Conservation (phyloP, 2,113 vertebrate species). For the Apus apus region DNA sequence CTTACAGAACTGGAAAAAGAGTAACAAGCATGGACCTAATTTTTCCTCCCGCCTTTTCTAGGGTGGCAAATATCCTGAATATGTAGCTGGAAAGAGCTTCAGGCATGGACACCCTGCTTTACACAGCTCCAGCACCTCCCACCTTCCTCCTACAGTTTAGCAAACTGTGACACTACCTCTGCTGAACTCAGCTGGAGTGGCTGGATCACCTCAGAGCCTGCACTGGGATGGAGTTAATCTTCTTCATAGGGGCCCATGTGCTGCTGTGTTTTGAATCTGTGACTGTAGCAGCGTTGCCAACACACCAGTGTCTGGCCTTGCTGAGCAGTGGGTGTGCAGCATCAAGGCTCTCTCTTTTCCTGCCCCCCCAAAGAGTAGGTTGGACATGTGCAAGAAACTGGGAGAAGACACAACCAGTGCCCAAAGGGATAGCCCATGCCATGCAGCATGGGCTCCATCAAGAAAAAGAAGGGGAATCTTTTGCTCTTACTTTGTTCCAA, state of each 20-base stretch:
- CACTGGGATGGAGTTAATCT: neutral
- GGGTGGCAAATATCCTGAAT: neutral
- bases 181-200: neutral
- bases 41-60: neutral
- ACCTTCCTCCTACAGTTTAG: neutral
- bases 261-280: neutral
- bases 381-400: neutral
- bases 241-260: fast-evolving
- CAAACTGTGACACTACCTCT: neutral
- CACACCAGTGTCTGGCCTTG: too few species aligned
- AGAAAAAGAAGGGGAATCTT: neutral
- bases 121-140: neutral
- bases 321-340: neutral
- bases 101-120: neutral
- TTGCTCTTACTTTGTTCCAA: neutral
- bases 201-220: neutral
- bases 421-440: neutral
- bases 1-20: neutral
- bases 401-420: neutral
- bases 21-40: neutral
- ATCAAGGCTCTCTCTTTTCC: neutral
- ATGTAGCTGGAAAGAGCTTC: neutral
- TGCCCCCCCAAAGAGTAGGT: neutral
- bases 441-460: fast-evolving
- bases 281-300: neutral